phyloP scores from a whole-genome alignment of 2,888 invertebrate genomes.

The Heliconius hortense region DNA sequence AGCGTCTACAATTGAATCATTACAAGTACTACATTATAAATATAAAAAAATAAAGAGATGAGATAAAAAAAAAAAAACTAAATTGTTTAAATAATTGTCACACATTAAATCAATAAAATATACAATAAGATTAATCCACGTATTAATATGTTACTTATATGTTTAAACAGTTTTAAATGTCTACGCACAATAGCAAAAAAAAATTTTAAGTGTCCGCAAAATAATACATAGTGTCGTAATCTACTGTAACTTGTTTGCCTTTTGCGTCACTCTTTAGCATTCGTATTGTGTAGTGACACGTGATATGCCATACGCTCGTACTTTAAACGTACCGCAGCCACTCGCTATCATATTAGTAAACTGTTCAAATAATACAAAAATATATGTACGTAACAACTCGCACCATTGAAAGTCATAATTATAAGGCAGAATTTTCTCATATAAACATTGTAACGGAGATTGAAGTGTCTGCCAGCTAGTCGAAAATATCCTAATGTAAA shows the following conservation, averaged over 20 bases:
- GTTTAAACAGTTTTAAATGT: background rate
- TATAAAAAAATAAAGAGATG: too few species aligned
- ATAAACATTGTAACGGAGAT: constrained; percentile 4
- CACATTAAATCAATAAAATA: background rate
- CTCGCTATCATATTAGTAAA: constrained; percentile 17
- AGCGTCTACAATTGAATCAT: background rate
- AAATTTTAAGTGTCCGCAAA: constrained; percentile 22
- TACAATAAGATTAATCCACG: background rate
- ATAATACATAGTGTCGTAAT: constrained; percentile 38
- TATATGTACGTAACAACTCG: constrained; percentile 10
- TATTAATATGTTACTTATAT: constrained; percentile 2
- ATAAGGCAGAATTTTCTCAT: constrained; percentile 6
- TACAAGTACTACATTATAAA: too few species aligned
- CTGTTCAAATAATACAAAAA: constrained; percentile 26
- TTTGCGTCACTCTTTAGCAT: constrained; percentile 42
- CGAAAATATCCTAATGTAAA: constrained; percentile 13
- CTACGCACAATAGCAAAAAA: background rate
- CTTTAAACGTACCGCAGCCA: constrained; percentile 22
- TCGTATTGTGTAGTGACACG: constrained; percentile 43
- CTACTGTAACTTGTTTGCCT: constrained; percentile 36
- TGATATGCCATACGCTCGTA: constrained; percentile 39
- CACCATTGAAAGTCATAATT: constrained; percentile 32
- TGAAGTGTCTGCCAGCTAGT: constrained; percentile 17
- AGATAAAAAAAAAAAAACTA: too few species aligned
- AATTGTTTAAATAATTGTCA: background rate